Evolutionary conservation across 1,140 invertebrate genomes (phyloP).

Genomic region (Macrosteles quadrilineatus): DNA sequence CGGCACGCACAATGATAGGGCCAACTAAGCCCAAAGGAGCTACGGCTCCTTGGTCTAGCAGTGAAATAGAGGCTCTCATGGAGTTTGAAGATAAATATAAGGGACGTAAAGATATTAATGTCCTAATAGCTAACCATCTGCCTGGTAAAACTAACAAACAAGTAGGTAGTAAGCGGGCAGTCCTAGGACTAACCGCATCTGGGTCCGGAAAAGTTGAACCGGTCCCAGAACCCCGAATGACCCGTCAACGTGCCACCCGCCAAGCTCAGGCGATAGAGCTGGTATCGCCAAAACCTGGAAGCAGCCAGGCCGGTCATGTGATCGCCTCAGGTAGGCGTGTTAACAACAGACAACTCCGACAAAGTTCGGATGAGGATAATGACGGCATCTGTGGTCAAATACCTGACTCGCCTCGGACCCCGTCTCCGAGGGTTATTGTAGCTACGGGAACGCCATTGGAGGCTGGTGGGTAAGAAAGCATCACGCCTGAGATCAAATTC

Average conservation of each 20-base stretch:
- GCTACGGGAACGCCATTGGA: too few species aligned
- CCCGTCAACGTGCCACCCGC: background rate
- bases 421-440: too few species aligned
- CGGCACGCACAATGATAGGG: background rate
- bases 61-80: background rate
- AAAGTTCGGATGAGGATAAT: background rate
- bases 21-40: background rate
- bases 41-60: background rate
- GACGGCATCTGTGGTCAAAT: too few species aligned
- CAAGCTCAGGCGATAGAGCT: background rate
- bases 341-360: background rate
- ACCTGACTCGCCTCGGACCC: too few species aligned
- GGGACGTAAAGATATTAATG: background rate
- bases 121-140: background rate
- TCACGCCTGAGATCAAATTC: too few species aligned
- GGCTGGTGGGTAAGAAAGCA: too few species aligned
- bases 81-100: background rate
- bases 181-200: background rate
- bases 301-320: background rate
- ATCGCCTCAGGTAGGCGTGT: background rate
- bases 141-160: background rate
- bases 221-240: background rate
- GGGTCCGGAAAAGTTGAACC: background rate
- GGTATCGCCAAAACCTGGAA: background rate
- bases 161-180: background rate